These are phyloP conservation scores for Butorides virescens DNA, from an alignment of 2,113 vertebrate genomes.

Conservation along the genomic window DNA sequence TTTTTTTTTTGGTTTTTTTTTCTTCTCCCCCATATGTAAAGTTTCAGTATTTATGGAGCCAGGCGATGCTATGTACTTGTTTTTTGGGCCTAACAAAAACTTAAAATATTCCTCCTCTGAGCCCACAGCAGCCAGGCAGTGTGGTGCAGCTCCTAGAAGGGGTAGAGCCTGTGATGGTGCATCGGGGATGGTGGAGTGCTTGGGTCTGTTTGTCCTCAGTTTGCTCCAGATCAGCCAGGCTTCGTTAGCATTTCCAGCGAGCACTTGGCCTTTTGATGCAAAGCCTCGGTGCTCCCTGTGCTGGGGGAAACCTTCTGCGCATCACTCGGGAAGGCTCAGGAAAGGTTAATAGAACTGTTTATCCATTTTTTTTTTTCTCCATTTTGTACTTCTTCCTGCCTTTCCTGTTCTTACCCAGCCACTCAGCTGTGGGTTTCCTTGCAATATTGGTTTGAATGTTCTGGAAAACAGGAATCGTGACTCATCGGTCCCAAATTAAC, in stretches of 20 bases:
- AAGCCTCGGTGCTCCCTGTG: background rate
- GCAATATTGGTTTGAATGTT: constrained; percentile 60
- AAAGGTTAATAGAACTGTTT: constrained; percentile 27
- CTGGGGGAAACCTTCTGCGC: background rate
- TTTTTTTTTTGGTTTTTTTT: background rate
- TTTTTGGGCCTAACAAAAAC: background rate
- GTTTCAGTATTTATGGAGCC: background rate
- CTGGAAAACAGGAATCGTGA: constrained; percentile 78
- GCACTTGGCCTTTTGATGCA: background rate
- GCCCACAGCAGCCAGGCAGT: background rate
- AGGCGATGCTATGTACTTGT: accelerated
- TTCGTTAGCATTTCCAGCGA: accelerated
- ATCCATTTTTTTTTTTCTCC: background rate
- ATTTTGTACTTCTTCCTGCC: constrained; percentile 47
- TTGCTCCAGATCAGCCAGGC: background rate
- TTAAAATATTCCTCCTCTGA: background rate
- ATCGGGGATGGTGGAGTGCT: background rate
- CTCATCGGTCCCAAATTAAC: constrained; percentile 65
- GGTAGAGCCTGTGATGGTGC: background rate
- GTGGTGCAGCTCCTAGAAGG: background rate
- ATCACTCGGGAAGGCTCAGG: background rate
- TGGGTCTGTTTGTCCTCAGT: background rate
- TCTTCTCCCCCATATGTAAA: background rate
- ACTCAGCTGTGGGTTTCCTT: constrained; percentile 60
- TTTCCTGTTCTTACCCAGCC: constrained; percentile 64